Evolutionary conservation across 2,888 invertebrate species (phyloP), one percentile per base, ranked within the genome.

Genomic region (Lasioglossum marginatum): DNA sequence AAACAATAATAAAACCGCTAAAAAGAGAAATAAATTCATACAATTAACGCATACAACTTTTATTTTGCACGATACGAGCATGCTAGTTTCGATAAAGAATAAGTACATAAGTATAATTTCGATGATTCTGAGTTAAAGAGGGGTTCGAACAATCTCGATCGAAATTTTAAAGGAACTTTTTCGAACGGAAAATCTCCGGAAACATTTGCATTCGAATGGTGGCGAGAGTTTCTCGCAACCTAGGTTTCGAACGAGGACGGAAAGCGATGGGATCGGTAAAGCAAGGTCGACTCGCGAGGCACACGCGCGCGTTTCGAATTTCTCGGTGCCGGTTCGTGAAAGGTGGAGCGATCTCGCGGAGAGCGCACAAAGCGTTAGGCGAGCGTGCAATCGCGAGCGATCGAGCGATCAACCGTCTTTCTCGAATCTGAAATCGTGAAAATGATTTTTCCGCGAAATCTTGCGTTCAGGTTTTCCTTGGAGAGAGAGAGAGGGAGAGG

Each of bases 321-420:
- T 31, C 27, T 63, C 63, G 6, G 2, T 14, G 12, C 5, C 63
- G 16, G 14, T 31, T 31, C 6, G 84, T 78, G 89, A 83, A 90
- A 68, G 79, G 88, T 91, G 91, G 88, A 90, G 91, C 88, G 77
- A 91, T 86, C 88, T 91, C 75, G 87, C 87, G 90, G 90, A 89
- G 76, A 88, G 85, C 83, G 88, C 86, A 85, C 73, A 82, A 90
- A 91, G 78, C 81, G 43, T 78, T 79, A 16, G 63, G 68, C 73
- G 73, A 83, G 12, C 57, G 77, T 68, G 37, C 52, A 34, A 77
- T 68, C 48, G 52, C 8, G 37, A 40, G 14, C 34, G 31, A 34
- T 34, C 66, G 66, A 66, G 19, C 31, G 34, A 66, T 19, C 66
- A 16, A 3, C 66, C 5, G 5, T 14, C 16, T 14, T 63, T 2